phyloP scores from a whole-genome alignment of 2,797 vertebrate genomes.

The Hylomyscus alleni region DNA sequence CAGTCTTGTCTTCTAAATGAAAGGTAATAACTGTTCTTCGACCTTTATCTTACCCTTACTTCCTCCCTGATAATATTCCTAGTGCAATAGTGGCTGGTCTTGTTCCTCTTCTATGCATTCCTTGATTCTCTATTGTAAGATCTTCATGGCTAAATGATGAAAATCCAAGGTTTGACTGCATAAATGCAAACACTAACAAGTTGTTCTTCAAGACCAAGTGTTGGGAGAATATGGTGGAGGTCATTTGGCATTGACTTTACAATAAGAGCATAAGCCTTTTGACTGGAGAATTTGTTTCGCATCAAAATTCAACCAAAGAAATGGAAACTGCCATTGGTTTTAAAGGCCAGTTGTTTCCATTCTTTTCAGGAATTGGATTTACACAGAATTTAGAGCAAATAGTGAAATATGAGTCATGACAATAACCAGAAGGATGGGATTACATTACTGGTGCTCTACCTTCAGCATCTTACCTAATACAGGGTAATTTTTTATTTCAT shows the following conservation, averaged over 20 bases:
- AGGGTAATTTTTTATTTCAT: conserved; percentile 45
- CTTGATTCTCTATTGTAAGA: conserved; percentile 67
- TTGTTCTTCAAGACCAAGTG: neutral
- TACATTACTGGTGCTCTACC: neutral
- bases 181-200: conserved; percentile 18
- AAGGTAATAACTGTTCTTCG: conserved; percentile 77
- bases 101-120: conserved; percentile 71
- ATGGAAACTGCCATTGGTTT: conserved; percentile 4
- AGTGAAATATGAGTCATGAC: conserved; percentile 3
- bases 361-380: conserved; percentile 42
- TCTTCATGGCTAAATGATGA: conserved; percentile 43
- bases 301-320: conserved; percentile 40
- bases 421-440: conserved; percentile 25
- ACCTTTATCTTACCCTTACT: conserved; percentile 44
- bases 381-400: conserved; percentile 32
- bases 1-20: conserved; percentile 81
- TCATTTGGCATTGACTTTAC: conserved; percentile 46
- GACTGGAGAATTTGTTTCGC: conserved; percentile 51
- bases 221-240: neutral
- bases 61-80: conserved; percentile 69
- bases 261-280: conserved; percentile 18
- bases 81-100: conserved; percentile 68
- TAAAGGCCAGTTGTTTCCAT: neutral
- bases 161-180: conserved; percentile 49
- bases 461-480: neutral